Evolutionary conservation across 2,888 invertebrate genomes (phyloP), one percentile per base, ranked within the genome.

Genomic region (Scaptomyza flava): DNA sequence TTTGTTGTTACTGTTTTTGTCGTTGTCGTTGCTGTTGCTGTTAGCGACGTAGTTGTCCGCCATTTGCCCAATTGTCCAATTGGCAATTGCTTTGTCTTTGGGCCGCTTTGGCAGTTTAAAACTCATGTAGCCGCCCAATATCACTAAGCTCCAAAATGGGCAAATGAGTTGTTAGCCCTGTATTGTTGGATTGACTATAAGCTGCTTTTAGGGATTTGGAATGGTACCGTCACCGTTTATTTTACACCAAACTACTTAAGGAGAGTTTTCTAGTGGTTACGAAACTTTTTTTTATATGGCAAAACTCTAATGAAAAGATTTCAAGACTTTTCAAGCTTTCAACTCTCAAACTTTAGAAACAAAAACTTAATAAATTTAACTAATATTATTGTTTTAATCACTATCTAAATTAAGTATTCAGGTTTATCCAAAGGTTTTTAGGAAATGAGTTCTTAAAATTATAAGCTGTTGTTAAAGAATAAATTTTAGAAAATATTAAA

Each of bases 11-110:
- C 11, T 41, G 20, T 12, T 43, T 9, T 33, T 56, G 34, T 4
- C 23, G 23, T 23, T n/a, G n/a, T n/a, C n/a, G 17, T 17, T 17
- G 17, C 17, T 17, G 17, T 42, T 57, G 57, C 43, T 64, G 62
- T 34, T 50, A 57, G 47, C 46, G 43, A 62, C 54, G 62, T 62
- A 17, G 41, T 41, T 41, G 50, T 7, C 34, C 38, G 38, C 38
- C 38, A 38, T 38, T 61, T 77, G 68, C 54, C 53, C 42, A 30
- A 51, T 52, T 47, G 53, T 72, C 54, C 54, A 73, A 54, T 64
- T 75, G 77, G 34, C 69, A 71, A 63, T 65, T 67, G 78, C 65
- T 67, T 77, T 79, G 77, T 65, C 62, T 77, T 64, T 47, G 53
- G n/a, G 27, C 23, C 59, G 56, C 61, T 61, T 61, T 60, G 72